Evolutionary conservation across 1,140 invertebrate genomes (phyloP), one percentile per base, ranked within the genome.

Genomic region (Antheraea pernyi): DNA sequence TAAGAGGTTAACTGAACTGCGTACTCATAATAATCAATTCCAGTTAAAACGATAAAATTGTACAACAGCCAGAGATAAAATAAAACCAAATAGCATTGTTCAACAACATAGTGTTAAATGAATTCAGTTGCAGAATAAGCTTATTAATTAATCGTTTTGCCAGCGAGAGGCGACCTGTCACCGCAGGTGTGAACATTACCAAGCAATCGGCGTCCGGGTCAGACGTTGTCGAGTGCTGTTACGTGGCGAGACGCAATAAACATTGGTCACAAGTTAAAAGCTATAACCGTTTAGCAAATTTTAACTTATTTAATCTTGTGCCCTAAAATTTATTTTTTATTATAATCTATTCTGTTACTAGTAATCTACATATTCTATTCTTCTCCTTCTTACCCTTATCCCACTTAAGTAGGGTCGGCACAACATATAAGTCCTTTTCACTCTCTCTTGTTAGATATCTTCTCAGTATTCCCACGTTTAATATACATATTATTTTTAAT

Each of bases 111-210:
- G 39, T 9, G 7, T 13, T 16, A 53, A 53, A 53, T 53, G 1
- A 53, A 53, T 53, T 53, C 46, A 53, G 11, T 30, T 63, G 61
- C 10, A 37, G 13, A 19, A 60, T 60, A 60, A 36, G 6, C 61
- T 65, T 18, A 65, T 65, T 39, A 46, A 65, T 65, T 65, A 46
- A 60, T 8, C 59, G 59, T 22, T 60, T 60, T 60, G 9, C 13
- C 30, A 60, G 59, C 13, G 59, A 60, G 59, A 19, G 30, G n/a
- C 36, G 36, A 16, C 30, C 61, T 69, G 62, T 69, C 62, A 13
- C 62, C 18, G 19, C 66, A 72, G 70, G 70, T 72, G 66, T 48
- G 60, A 68, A 65, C 61, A 65, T 68, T 72, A 62, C 39, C 60
- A 19, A 42, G 13, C 61, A 62, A 65, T 68, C 16, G 61, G 46